Evolutionary conservation across 2,888 invertebrate species (phyloP).

Genomic region (Agriopis leucophaearia): DNA sequence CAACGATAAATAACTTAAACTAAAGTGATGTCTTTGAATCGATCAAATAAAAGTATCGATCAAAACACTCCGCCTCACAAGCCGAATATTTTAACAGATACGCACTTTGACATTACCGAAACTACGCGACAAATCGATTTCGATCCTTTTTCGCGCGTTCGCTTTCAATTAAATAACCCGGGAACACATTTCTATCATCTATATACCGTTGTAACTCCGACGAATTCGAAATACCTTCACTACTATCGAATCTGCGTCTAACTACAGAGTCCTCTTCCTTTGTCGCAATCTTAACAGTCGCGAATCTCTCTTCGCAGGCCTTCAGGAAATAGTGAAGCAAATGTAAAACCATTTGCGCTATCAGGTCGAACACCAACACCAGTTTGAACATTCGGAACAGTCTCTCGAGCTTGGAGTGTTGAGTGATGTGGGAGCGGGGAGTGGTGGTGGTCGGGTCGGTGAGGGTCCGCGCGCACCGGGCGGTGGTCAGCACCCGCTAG

Average conservation of each 20-base stretch:
- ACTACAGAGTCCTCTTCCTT: constrained; percentile 49
- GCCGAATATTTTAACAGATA: constrained; percentile 37
- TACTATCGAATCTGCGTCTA: constrained; percentile 52
- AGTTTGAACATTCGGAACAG: constrained; percentile 57
- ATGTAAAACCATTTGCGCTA: constrained; percentile 80
- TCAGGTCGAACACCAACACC: constrained; percentile 60
- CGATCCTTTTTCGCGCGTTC: constrained; percentile 48
- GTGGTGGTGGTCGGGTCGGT: background rate
- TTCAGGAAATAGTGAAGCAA: constrained; percentile 69
- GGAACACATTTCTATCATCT: constrained; percentile 76
- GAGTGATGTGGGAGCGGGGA: constrained; percentile 11
- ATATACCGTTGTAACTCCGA: constrained; percentile 60
- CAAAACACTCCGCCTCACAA: constrained; percentile 39
- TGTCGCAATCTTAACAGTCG: constrained; percentile 39
- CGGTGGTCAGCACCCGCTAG: constrained; percentile 66
- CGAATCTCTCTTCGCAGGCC: constrained; percentile 55
- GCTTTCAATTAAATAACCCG: constrained; percentile 56
- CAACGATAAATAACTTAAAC: constrained; percentile 57
- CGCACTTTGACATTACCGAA: constrained; percentile 36
- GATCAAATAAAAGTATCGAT: constrained; percentile 48
- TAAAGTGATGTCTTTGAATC: constrained; percentile 60
- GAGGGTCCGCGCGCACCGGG: constrained; percentile 44
- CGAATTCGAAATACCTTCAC: constrained; percentile 52
- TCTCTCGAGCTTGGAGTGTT: constrained; percentile 28
- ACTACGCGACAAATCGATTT: constrained; percentile 49